These are phyloP conservation scores for Marronus borbonicus DNA, from an alignment of 2,888 invertebrate species.

Conservation along the genomic window DNA sequence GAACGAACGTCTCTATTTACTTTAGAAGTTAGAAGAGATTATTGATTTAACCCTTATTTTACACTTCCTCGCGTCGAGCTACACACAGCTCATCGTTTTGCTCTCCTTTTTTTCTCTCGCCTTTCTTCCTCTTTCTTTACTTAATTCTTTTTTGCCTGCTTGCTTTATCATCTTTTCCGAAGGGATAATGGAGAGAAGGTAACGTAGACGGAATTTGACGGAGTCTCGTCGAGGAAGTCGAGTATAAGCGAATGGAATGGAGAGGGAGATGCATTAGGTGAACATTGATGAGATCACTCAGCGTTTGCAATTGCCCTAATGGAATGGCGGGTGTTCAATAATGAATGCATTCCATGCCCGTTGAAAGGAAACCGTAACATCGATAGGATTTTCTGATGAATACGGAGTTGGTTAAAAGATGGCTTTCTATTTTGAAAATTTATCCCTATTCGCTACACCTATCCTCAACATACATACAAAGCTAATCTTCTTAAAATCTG, in stretches of 20 bases:
- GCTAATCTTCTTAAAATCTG: no score
- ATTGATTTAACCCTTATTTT: slow-evolving; percentile 41
- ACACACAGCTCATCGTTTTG: background rate
- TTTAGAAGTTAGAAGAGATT: slow-evolving; percentile 30
- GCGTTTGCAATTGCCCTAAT: no score
- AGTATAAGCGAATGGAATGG: background rate
- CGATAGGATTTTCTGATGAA: no score
- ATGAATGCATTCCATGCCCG: no score
- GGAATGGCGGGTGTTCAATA: no score
- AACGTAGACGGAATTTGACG: background rate
- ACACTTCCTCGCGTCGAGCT: slow-evolving; percentile 22
- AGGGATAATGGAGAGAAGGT: slow-evolving; percentile 2
- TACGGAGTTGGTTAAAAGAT: no score
- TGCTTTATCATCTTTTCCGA: background rate
- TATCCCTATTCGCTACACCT: no score
- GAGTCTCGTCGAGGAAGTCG: background rate
- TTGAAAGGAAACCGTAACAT: no score
- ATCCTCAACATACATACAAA: no score
- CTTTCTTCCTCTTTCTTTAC: background rate
- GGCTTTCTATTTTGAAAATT: no score
- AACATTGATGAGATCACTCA: background rate
- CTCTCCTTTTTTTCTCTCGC: background rate
- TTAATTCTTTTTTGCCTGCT: background rate
- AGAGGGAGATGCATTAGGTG: background rate
- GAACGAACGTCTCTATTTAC: slow-evolving; percentile 26